These are phyloP conservation scores for zebrafish (Danio rerio) DNA, from an alignment of 2,113 vertebrate genomes.

Conservation along the genomic window GRCz12tu NC_133182.1:35642501-35643000, in stretches of 20 bases:
- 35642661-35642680: slow-evolving; percentile 52
- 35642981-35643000: slow-evolving; percentile 79
- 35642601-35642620: slow-evolving; percentile 73
- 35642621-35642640: slow-evolving; percentile 74
- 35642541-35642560: slow-evolving; percentile 55
- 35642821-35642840: slow-evolving; percentile 62
- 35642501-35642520: neutral
- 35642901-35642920: slow-evolving; percentile 87
- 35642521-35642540: slow-evolving; percentile 38
- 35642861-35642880: slow-evolving; percentile 65
- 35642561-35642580: slow-evolving; percentile 63
- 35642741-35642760: slow-evolving; percentile 77
- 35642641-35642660: slow-evolving; percentile 54
- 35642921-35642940: slow-evolving; percentile 82
- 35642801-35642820: slow-evolving; percentile 71
- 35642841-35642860: slow-evolving; percentile 55
- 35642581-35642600: slow-evolving; percentile 71
- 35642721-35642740: slow-evolving; percentile 90
- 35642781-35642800: slow-evolving; percentile 76
- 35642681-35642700: slow-evolving; percentile 78
- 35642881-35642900: slow-evolving; percentile 52
- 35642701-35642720: slow-evolving; percentile 82
- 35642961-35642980: slow-evolving; percentile 85
- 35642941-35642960: slow-evolving; percentile 89
- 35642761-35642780: slow-evolving; percentile 87